Percentiles rank a stretch among this genome's conserved stretches.
These are phyloP conservation scores for Drosophila falleni DNA, from an alignment of 2,888 invertebrate genomes.

Conservation along the genomic window DNA sequence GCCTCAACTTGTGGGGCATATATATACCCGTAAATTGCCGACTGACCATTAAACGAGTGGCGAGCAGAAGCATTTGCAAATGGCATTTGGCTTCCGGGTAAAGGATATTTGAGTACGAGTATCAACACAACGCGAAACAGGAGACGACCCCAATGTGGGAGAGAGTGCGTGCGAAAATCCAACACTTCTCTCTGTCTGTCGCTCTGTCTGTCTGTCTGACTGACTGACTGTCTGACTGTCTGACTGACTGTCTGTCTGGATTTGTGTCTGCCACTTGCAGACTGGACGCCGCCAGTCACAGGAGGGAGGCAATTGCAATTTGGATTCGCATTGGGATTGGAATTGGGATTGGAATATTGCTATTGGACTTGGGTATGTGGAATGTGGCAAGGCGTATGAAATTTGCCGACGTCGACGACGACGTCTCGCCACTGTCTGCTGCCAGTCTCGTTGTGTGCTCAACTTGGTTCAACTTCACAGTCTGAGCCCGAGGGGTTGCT, in stretches of 20 bases:
- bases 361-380: conserved; percentile 21
- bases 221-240: conserved; percentile 29
- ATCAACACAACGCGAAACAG: conserved; percentile 38
- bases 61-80: conserved; percentile 60
- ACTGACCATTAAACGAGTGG: conserved; percentile 32
- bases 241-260: conserved; percentile 31
- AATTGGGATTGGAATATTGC: conserved; percentile 15
- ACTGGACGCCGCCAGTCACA: conserved; percentile 72
- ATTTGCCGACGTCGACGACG: conserved; percentile 56
- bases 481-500: conserved; percentile 56
- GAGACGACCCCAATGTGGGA: conserved; percentile 26
- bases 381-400: conserved; percentile 31
- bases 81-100: conserved; percentile 76
- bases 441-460: conserved; percentile 62
- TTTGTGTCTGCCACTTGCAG: conserved; percentile 53
- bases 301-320: conserved; percentile 10
- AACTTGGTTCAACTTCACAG: conserved; percentile 16
- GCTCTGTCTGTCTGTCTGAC: conserved; percentile 30
- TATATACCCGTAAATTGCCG: conserved; percentile 67
- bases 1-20: conserved; percentile 56
- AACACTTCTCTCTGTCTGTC: conserved; percentile 60
- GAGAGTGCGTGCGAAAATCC: conserved; percentile 76
- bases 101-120: conserved; percentile 62
- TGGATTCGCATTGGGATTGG: conserved; percentile 4
- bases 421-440: conserved; percentile 77